Base-by-base conservation (phyloP, 1,140 invertebrate genomes). In the Lordiphosa stackelbergi region DNA sequence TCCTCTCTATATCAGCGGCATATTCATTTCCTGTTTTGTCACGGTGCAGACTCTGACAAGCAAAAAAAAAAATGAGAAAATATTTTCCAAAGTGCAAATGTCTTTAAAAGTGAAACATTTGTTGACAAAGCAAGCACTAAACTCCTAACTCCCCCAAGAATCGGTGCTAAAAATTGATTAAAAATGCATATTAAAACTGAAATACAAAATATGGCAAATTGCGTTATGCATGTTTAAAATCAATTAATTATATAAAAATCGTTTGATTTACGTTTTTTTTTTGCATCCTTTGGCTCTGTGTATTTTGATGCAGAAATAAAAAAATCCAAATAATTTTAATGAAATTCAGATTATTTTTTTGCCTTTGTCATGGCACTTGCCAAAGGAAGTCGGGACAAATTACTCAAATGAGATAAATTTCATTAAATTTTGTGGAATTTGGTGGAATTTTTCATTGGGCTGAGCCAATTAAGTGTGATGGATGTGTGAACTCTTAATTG, bases 1-100 rank as follows among this genome's bases (percentile, higher is more conserved):
- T 38, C 16, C 24, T 19, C 31, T 53, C 40, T 52, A 13, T 53
- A 73, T 70, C 53, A 58, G 71, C 53, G 61, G 53, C 43, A 53
- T 71, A 55, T 74, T 66, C 61, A 74, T 74, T 74, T 74, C 72
- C 72, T 74, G 66, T 74, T 75, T 66, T 31, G 72, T 59, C 51
- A 66, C 53, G 66, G 66, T 53, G 19, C 16, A 38, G 58, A 57
- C 37, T 55, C 41, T 65, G 37, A 31, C 19, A 40, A 60, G 69
- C 41, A 22, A 53, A 43, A 34, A 49, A 36, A 56, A 48, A 43
- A 72, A 36, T 42, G 56, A 1, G 54, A 36, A 24, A 51, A 24
- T 36, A 46, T 54, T 54, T 34, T 46, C 49, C 62, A 57, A 40
- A 61, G 47, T 43, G 53, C 31, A 11, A 5, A 35, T 45, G 52